These are phyloP conservation scores for Myathropa florea DNA, from an alignment of 2,888 invertebrate genomes.

Conservation along the genomic window DNA sequence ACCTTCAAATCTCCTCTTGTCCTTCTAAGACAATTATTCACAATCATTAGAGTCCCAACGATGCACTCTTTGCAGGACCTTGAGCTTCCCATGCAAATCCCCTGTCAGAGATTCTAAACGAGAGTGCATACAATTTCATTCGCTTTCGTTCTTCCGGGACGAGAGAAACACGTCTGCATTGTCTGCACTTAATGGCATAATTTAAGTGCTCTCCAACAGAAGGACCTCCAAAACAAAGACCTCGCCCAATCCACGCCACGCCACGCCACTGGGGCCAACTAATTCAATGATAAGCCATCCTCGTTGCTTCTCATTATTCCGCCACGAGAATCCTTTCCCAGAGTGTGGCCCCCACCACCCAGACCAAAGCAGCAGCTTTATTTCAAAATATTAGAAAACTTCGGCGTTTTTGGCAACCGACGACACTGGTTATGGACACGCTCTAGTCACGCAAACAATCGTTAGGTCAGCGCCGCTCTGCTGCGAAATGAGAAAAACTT, in stretches of 20 bases:
- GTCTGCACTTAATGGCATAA: constrained; percentile 29
- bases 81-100: background rate
- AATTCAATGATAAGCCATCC: constrained; percentile 41
- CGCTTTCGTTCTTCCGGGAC: background rate
- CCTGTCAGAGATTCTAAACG: background rate
- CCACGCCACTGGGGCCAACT: constrained; percentile 14
- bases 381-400: constrained; percentile 38
- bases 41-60: background rate
- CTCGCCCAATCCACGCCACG: constrained; percentile 1
- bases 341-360: background rate
- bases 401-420: constrained; percentile 8
- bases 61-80: background rate
- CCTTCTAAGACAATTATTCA: background rate
- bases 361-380: background rate
- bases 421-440: constrained; percentile 14
- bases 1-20: background rate
- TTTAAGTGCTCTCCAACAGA: constrained; percentile 22
- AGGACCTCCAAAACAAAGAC: background rate
- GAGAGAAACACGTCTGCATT: background rate
- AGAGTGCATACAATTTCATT: background rate
- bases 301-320: constrained; percentile 18
- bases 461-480: constrained; percentile 42
- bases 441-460: constrained; percentile 55
- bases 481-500: constrained; percentile 58
- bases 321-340: constrained; percentile 8